phyloP scores from a whole-genome alignment of 2,797 vertebrate genomes.

The Kryptopterus vitreolus region DNA sequence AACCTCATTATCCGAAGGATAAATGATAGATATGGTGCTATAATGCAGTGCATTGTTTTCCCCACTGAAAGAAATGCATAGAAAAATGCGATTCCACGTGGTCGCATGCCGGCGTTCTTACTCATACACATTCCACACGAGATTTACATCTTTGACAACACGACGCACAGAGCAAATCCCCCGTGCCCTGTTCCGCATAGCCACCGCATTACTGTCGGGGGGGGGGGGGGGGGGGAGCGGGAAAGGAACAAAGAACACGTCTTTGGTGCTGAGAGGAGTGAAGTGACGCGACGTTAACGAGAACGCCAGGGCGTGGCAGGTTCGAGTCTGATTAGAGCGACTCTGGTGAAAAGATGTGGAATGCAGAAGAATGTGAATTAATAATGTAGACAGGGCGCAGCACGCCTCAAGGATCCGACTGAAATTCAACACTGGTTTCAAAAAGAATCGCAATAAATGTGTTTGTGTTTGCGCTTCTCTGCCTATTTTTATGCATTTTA shows the following conservation, averaged over 20 bases:
- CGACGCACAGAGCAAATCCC: slow-evolving; percentile 24
- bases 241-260: slow-evolving; percentile 3
- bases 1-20: background rate
- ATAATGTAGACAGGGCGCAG: slow-evolving; percentile 49
- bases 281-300: background rate
- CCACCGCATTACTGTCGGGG: background rate
- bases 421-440: background rate
- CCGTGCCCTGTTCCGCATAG: slow-evolving; percentile 11
- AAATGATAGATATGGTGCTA: background rate
- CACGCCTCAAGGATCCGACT: slow-evolving; percentile 19
- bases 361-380: slow-evolving; percentile 38
- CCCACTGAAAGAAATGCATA: slow-evolving; percentile 34
- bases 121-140: slow-evolving; percentile 44
- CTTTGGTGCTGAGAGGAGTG: background rate
- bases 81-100: slow-evolving; percentile 5
- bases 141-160: slow-evolving; percentile 39
- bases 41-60: slow-evolving; percentile 26
- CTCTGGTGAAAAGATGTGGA: slow-evolving; percentile 27
- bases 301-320: background rate
- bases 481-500: background rate
- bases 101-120: slow-evolving; percentile 40
- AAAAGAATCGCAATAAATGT: background rate
- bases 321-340: slow-evolving; percentile 34
- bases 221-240: slow-evolving; percentile 33
- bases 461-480: background rate